Base-by-base conservation (phyloP, 2,113 vertebrate species). In the Silurus glanis region DNA sequence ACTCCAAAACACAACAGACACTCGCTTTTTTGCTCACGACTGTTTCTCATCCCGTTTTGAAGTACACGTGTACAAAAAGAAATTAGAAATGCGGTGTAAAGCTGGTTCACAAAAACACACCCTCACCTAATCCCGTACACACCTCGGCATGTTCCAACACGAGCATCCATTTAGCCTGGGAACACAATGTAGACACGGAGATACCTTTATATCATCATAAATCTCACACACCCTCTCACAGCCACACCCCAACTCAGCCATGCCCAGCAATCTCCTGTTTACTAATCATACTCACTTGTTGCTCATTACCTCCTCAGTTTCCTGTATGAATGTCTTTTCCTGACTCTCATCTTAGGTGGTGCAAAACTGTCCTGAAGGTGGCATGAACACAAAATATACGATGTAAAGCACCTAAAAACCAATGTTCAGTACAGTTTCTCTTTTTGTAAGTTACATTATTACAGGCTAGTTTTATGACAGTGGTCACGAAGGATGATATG, bases 31-130 rank as follows among this genome's bases (percentile, higher is more conserved):
- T 19, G 23, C 62, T 55, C 37, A 59, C 1, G 0, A 74, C 19
- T 58, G 17, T 74, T 83, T 53, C 25, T 56, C 62, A 7, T 71
- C 25, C 6, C 23, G 45, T 3, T 19, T 21, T 23, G 37, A 25
- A 37, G 9, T 47, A 10, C 17, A 85, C 16, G 8, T 21, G 17
- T 37, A 25, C 49, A 28, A 23, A 81, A 45, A 69, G 17, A 69
- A 80, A 51, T 14, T 17, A 23, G 17, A 4, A 59, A 6, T 71
- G 62, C 74, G 25, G 21, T 74, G 28, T 72, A 69, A 4, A 62
- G 47, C 37, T 6, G 45, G 17, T 64, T 64, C 23, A 45, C 67
- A 59, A 28, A 72, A 61, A 61, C 83, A 84, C 83, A 49, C 83
- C 55, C 69, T 64, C 53, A 19, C 13, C n/a, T 61, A 14, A n/a